Evolutionary conservation across 1,140 invertebrate genomes (phyloP).

Genomic region (Leptopilina boulardi): DNA sequence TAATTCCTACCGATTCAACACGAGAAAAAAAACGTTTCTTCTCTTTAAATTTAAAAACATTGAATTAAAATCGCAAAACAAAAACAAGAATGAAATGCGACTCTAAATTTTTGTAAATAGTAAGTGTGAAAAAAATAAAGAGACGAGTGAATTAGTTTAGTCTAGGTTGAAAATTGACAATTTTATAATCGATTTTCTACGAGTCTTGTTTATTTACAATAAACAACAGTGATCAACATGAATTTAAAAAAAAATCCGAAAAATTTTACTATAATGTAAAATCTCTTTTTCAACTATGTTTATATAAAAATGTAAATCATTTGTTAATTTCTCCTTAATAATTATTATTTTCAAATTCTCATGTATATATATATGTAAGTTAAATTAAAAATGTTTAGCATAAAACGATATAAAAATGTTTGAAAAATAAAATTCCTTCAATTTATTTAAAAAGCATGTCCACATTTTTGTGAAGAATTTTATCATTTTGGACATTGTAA

Average conservation of each 20-base stretch:
- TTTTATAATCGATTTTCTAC: constrained; percentile 47
- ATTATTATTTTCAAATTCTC: not conserved
- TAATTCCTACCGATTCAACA: not conserved
- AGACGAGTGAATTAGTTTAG: constrained; percentile 38
- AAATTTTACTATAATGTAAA: not conserved
- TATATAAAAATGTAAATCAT: too few relatives aligned
- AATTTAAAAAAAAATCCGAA: not conserved
- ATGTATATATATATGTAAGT: not conserved
- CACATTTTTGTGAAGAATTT: not conserved
- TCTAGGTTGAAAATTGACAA: constrained; percentile 17
- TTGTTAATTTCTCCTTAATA: not conserved
- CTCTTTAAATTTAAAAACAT: not conserved
- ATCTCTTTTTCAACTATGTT: not conserved
- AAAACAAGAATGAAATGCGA: not conserved
- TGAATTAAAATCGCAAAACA: not conserved
- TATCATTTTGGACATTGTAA: constrained; percentile 4
- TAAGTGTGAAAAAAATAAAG: constrained; percentile 23
- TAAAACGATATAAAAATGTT: not conserved
- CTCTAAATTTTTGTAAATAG: not conserved
- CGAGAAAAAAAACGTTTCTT: not conserved
- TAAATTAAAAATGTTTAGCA: not conserved
- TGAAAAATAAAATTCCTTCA: not conserved
- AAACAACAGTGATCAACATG: not conserved
- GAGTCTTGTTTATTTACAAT: constrained; percentile 27
- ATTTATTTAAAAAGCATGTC: not conserved